Conservation (phyloP, 2,113 vertebrate genomes). For the Grallaria varia region DNA sequence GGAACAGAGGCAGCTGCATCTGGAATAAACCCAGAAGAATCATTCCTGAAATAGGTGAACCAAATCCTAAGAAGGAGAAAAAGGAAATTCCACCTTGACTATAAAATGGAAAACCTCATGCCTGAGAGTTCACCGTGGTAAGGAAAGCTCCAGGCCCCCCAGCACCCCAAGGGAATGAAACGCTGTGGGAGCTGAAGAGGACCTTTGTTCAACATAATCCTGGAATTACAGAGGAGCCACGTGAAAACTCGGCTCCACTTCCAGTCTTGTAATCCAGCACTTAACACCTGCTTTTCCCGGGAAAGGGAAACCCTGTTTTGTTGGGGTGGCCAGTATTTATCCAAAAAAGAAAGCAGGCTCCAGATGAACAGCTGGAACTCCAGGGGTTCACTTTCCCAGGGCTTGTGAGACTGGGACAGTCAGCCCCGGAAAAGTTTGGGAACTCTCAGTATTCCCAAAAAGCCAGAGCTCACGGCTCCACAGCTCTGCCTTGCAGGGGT, state of each 20-base stretch:
- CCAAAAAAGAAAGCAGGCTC: background rate
- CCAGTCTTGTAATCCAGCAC: background rate
- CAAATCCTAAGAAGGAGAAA: background rate
- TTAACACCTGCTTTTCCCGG: background rate
- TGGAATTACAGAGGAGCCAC: background rate
- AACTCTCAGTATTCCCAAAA: background rate
- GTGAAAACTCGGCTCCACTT: background rate
- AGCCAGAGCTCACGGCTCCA: background rate
- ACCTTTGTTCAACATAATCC: constrained; percentile 26
- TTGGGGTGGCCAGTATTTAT: background rate
- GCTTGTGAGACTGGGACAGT: background rate
- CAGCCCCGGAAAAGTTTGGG: background rate
- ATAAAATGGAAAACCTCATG: background rate
- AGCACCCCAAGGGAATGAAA: background rate
- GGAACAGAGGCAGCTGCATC: background rate
- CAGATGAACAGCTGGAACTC: background rate
- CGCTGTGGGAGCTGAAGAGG: background rate
- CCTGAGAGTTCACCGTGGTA: accelerated
- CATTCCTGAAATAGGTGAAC: constrained; percentile 9
- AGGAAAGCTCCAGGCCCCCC: background rate
- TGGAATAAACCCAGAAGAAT: constrained; percentile 20
- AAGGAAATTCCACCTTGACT: constrained; percentile 18
- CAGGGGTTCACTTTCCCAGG: background rate
- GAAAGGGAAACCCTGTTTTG: background rate
- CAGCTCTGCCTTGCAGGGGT: background rate